Evolutionary conservation across 2,113 vertebrate genomes (phyloP).

Genomic region (Colius striatus): DNA sequence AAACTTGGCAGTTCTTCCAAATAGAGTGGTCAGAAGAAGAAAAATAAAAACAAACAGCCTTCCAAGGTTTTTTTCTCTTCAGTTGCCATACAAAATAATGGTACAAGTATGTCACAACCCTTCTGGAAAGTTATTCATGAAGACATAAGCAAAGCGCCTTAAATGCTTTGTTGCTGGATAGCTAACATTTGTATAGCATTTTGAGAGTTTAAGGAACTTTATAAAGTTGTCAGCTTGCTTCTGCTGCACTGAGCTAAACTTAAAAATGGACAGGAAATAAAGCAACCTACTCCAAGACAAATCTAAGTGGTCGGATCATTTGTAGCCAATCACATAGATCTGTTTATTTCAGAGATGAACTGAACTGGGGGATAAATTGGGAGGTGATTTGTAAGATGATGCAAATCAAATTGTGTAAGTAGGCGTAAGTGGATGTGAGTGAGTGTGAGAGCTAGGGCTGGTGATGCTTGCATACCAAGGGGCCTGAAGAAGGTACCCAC

Average conservation of each 20-base stretch:
- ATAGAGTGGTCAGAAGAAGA: constrained; percentile 75
- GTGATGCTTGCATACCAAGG: background rate
- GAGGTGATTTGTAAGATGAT: constrained; percentile 20
- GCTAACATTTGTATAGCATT: background rate
- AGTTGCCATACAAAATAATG: constrained; percentile 69
- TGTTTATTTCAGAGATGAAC: background rate
- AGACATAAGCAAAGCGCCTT: constrained; percentile 22
- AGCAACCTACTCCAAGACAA: background rate
- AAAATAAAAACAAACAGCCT: constrained; percentile 77
- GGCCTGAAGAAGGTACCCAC: background rate
- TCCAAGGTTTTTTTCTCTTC: constrained; percentile 74
- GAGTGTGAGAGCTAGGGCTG: background rate
- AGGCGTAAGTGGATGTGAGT: background rate
- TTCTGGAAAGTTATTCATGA: constrained; percentile 50
- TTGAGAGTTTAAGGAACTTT: constrained; percentile 30
- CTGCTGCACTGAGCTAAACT: background rate
- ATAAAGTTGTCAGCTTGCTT: constrained; percentile 27
- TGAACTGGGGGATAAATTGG: background rate
- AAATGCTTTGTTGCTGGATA: constrained; percentile 8
- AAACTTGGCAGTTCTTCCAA: constrained; percentile 80
- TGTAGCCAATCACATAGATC: background rate
- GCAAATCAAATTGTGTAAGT: background rate
- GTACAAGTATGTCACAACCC: constrained; percentile 71
- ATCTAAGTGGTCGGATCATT: fast-evolving
- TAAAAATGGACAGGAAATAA: background rate